phyloP scores from a whole-genome alignment of 2,113 vertebrate species.

The Lonchura striata region DNA sequence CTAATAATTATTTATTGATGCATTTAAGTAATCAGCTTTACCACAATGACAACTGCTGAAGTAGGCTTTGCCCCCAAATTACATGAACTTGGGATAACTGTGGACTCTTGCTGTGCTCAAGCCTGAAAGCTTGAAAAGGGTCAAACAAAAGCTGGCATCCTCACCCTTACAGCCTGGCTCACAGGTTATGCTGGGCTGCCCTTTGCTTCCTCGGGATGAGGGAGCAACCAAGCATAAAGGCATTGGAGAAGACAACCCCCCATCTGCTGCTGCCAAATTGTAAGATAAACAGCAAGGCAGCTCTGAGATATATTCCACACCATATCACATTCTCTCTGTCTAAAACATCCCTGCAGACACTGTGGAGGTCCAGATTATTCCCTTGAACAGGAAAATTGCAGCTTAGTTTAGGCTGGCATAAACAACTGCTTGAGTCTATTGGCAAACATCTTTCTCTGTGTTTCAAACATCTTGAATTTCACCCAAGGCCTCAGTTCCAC shows the following conservation, averaged over 20 bases:
- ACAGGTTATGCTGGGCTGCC: background rate
- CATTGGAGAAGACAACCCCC: slow-evolving; percentile 38
- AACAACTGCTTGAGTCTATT: background rate
- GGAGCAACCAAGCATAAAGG: background rate
- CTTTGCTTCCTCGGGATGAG: background rate
- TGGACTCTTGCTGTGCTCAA: background rate
- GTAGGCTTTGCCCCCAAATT: background rate
- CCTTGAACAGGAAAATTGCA: background rate
- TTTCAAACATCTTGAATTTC: background rate
- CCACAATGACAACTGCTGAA: background rate
- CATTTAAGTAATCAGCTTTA: background rate
- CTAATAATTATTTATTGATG: background rate
- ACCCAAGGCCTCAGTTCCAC: background rate
- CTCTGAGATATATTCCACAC: background rate
- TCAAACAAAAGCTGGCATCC: slow-evolving; percentile 37
- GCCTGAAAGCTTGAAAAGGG: background rate
- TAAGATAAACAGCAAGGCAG: background rate
- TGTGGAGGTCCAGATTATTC: background rate
- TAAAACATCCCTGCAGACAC: background rate
- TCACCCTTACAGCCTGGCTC: background rate
- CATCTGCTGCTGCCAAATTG: slow-evolving; percentile 24
- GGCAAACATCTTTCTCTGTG: background rate
- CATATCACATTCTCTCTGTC: background rate
- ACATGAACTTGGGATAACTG: background rate
- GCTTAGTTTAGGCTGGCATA: background rate